Conservation (phyloP, 2,797 vertebrate species). For the Microcaecilia unicolor region DNA sequence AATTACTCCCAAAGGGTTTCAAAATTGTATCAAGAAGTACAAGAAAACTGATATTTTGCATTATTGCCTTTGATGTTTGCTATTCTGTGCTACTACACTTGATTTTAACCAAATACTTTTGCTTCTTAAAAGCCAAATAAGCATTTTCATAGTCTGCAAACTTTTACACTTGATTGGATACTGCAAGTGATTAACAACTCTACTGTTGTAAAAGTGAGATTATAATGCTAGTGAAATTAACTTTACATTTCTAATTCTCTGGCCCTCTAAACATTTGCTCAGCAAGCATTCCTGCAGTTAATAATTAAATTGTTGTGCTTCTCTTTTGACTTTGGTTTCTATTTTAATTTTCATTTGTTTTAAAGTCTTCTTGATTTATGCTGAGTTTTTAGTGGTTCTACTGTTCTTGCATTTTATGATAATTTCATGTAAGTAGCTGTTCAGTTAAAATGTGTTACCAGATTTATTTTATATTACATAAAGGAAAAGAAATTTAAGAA, state of each 20-base stretch:
- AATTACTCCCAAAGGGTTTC: too few relatives aligned
- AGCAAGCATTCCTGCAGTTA: slow-evolving; percentile 23
- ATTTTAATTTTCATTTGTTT: slow-evolving; percentile 11
- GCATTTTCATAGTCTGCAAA: slow-evolving; percentile 35
- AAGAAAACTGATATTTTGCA: slow-evolving; percentile 20
- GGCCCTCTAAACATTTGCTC: slow-evolving; percentile 12
- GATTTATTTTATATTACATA: too few relatives aligned
- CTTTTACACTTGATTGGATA: slow-evolving; percentile 28
- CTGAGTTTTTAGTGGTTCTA: slow-evolving; percentile 3
- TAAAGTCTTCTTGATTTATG: slow-evolving; percentile 9
- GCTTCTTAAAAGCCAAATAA: slow-evolving; percentile 41
- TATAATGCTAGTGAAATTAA: slow-evolving; percentile 34
- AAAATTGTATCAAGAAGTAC: too few relatives aligned
- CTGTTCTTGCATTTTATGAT: slow-evolving; percentile 4
- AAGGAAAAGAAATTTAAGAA: too few relatives aligned
- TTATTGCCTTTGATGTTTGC: slow-evolving; percentile 24
- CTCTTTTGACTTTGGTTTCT: slow-evolving; percentile 5
- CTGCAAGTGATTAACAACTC: slow-evolving; percentile 33
- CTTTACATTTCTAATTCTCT: slow-evolving; percentile 28
- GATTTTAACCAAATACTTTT: slow-evolving; percentile 26
- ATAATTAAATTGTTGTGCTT: slow-evolving; percentile 16
- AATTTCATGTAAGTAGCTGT: too few relatives aligned
- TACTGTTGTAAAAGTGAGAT: slow-evolving; percentile 30
- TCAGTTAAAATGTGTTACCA: too few relatives aligned
- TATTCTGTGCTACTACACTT: slow-evolving; percentile 13